Evolutionary conservation across 1,140 invertebrate species (phyloP).

Genomic region (Lycorma delicatula): DNA sequence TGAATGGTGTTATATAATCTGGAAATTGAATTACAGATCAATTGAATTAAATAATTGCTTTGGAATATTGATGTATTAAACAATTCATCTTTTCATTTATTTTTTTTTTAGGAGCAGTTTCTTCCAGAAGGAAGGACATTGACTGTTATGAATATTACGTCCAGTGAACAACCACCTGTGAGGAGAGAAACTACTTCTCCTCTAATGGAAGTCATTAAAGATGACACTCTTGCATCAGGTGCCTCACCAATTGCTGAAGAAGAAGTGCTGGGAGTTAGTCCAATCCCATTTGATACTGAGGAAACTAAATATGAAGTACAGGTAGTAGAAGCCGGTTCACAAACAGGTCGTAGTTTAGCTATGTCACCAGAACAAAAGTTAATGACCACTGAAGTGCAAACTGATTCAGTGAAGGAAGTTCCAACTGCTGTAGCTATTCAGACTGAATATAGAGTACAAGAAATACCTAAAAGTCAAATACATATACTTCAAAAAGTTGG

Average conservation of each 20-base stretch:
- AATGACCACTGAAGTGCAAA: constrained; percentile 12
- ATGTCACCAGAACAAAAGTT: constrained; percentile 10
- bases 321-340: constrained; percentile 17
- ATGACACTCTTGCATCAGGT: constrained; percentile 46
- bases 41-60: too few relatives aligned
- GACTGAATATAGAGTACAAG: constrained; percentile 5
- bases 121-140: too few relatives aligned
- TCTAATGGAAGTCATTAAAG: constrained; percentile 11
- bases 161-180: too few relatives aligned
- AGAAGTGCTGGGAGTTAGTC: constrained; percentile 32
- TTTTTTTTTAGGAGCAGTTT: too few relatives aligned
- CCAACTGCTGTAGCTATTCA: constrained; percentile 15
- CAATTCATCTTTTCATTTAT: too few relatives aligned
- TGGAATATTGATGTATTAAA: too few relatives aligned
- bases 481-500: constrained; percentile 56
- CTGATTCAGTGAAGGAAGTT: constrained; percentile 1
- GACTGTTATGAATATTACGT: too few relatives aligned
- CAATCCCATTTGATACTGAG: constrained; percentile 10
- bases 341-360: constrained; percentile 21
- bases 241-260: constrained; percentile 48
- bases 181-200: background rate
- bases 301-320: constrained; percentile 8
- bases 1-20: too few relatives aligned
- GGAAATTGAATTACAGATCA: too few relatives aligned
- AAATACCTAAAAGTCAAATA: constrained; percentile 37